Evolutionary conservation across 2,888 invertebrate species (phyloP).

Genomic region (Penaeus monodon): DNA sequence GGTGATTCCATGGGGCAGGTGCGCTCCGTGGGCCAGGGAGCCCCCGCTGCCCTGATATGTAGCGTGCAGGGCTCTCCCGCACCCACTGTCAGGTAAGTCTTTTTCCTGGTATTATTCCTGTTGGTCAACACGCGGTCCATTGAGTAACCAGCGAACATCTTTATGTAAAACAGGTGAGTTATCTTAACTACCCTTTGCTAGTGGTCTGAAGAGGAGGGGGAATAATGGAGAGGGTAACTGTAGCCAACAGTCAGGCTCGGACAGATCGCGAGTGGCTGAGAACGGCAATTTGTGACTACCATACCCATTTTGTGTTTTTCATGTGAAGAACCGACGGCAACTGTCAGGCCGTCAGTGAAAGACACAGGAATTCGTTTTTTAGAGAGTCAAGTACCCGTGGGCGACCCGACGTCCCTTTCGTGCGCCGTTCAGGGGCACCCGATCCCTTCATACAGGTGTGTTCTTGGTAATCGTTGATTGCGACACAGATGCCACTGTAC

Average conservation of each 20-base stretch:
- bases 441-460: slow-evolving; percentile 61
- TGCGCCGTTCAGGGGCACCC: slow-evolving; percentile 67
- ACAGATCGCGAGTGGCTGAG: no score
- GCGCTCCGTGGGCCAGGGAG: slow-evolving; percentile 31
- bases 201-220: no score
- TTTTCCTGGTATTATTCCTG: no score
- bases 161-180: no score
- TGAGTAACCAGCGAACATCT: no score
- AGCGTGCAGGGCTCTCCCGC: slow-evolving; percentile 79
- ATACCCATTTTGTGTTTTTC: neutral
- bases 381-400: slow-evolving; percentile 29
- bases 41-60: slow-evolving; percentile 77
- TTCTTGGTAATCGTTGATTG: neutral
- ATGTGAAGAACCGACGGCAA: neutral
- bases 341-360: slow-evolving; percentile 9
- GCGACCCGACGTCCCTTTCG: slow-evolving; percentile 60
- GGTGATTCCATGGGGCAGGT: slow-evolving; percentile 47
- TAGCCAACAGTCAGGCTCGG: no score
- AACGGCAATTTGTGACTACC: neutral
- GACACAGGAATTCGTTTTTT: slow-evolving; percentile 15
- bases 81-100: slow-evolving; percentile 65
- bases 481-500: no score
- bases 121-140: no score
- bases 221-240: no score
- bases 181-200: no score